Conservation (phyloP, 2,888 invertebrate species). For the Campopleginae sp. region DNA sequence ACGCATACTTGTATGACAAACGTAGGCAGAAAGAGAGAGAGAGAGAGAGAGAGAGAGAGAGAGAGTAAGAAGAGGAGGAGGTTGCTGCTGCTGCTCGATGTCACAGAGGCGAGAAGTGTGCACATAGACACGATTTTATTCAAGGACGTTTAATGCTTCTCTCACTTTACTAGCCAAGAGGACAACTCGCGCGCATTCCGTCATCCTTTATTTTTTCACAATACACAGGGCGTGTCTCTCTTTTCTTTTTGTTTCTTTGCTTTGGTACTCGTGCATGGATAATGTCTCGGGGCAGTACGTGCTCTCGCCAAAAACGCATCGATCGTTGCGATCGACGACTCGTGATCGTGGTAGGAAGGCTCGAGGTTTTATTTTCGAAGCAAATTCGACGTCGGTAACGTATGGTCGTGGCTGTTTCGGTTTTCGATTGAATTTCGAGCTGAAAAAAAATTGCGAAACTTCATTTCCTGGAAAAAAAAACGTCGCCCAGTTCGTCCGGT, state of each 20-base stretch:
- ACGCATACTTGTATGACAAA: conserved; percentile 49
- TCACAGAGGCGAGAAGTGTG: conserved; percentile 31
- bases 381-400: neutral
- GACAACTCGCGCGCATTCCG: conserved; percentile 65
- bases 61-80: neutral
- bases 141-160: conserved; percentile 61
- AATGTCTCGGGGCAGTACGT: neutral
- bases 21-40: conserved; percentile 7
- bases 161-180: conserved; percentile 48
- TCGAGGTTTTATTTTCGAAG: neutral
- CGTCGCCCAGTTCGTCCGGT: neutral
- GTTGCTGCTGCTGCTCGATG: conserved; percentile 25
- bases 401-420: neutral
- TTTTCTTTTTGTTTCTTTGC: conserved; percentile 10
- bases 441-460: neutral
- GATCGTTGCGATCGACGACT: neutral
- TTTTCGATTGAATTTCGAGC: neutral
- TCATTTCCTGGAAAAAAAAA: neutral
- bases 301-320: neutral
- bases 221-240: conserved; percentile 64
- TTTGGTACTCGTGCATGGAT: neutral
- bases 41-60: neutral
- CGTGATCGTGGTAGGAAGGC: neutral
- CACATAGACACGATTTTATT: conserved; percentile 44
- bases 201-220: conserved; percentile 62